Conservation (phyloP, 2,888 invertebrate species). For the Tineola bisselliella region DNA sequence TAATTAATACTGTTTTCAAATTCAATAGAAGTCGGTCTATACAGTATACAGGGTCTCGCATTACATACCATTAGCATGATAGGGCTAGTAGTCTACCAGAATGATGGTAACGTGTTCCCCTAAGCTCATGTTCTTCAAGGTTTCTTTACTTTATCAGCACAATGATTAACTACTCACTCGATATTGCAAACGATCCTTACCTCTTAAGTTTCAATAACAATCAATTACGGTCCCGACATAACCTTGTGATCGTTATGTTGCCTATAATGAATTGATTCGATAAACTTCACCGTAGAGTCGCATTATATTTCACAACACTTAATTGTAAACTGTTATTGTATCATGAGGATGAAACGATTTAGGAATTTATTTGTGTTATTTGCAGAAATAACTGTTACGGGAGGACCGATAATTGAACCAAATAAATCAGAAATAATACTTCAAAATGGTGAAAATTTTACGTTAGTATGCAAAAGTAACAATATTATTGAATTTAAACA, state of each 20-base stretch:
- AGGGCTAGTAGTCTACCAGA: slow-evolving; percentile 21
- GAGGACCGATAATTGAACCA: slow-evolving; percentile 44
- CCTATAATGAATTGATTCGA: too few species aligned
- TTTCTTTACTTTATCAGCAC: slow-evolving; percentile 7
- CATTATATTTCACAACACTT: too few species aligned
- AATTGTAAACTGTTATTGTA: too few species aligned
- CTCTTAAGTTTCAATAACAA: background rate
- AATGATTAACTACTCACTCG: slow-evolving; percentile 9
- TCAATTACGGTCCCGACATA: background rate
- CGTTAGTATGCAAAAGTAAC: slow-evolving; percentile 42
- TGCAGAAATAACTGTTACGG: slow-evolving; percentile 15
- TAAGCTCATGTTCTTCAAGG: slow-evolving; percentile 12
- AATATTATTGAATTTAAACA: slow-evolving; percentile 37
- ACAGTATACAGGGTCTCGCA: slow-evolving; percentile 29
- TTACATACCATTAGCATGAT: slow-evolving; percentile 53
- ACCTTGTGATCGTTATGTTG: background rate
- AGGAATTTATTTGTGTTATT: slow-evolving; percentile 9
- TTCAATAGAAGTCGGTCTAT: slow-evolving; percentile 24
- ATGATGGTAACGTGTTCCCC: slow-evolving; percentile 13
- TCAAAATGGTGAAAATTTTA: slow-evolving; percentile 48
- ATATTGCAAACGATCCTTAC: background rate
- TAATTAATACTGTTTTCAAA: slow-evolving; percentile 63
- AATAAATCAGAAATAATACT: slow-evolving; percentile 42
- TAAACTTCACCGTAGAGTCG: too few species aligned
- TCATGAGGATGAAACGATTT: background rate